These are phyloP conservation scores for Aurelia sp. DNA, from an alignment of 30 jellyfish, hydroid and myxozoan species.

Conservation along the genomic window DNA sequence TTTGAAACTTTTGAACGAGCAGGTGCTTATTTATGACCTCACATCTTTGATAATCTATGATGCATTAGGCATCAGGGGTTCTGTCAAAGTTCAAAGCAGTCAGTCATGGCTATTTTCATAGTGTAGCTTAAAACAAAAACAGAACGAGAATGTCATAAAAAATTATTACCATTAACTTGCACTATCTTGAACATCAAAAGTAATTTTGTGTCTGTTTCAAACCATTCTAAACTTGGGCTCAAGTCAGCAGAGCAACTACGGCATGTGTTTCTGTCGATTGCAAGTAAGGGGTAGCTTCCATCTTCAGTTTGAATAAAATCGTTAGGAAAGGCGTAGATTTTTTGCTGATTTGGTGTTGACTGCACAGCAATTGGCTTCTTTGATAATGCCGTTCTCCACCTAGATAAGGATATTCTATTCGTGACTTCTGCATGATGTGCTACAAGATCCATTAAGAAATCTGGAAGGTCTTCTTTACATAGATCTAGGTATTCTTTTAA, in stretches of 20 bases:
- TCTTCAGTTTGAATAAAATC: not conserved
- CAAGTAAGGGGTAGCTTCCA: not conserved
- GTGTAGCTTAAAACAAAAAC: too few species aligned
- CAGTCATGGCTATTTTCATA: too few species aligned
- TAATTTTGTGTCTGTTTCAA: constrained; percentile 3
- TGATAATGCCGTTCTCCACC: not conserved
- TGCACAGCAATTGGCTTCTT: not conserved
- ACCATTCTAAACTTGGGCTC: not conserved
- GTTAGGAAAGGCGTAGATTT: not conserved
- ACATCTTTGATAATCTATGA: too few species aligned
- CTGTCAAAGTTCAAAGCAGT: too few species aligned
- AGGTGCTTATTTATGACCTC: too few species aligned
- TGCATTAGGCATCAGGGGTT: too few species aligned
- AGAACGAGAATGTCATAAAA: not conserved
- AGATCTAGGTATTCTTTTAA: not conserved
- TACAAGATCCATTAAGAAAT: not conserved
- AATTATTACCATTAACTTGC: not conserved
- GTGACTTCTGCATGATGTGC: not conserved
- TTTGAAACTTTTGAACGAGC: too few species aligned
- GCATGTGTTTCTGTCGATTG: not conserved
- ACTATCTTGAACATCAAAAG: not conserved
- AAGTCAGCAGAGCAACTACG: constrained; percentile 1
- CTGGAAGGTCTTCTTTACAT: constrained; percentile 3
- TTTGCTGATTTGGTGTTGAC: constrained; percentile 6
- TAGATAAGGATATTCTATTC: not conserved